A percentile compares a stretch with the other conserved stretches of the same genome.
phyloP scores from a whole-genome alignment of 2,797 vertebrate genomes.

The Sebastes elongatus region DNA sequence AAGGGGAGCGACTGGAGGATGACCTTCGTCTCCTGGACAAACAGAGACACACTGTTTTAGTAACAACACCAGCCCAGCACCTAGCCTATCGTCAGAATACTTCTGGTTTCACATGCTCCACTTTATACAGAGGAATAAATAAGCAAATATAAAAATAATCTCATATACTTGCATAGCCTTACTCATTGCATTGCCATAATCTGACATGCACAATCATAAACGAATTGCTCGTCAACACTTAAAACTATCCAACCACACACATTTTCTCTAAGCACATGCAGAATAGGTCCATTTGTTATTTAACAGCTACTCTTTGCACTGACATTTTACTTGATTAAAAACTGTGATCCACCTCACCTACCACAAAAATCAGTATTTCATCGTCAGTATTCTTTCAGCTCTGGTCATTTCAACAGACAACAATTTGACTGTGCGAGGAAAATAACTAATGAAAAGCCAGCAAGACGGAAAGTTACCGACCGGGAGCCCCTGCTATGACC shows the following conservation, averaged over 20 bases:
- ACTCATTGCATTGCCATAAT: not conserved
- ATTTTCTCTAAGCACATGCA: slow-evolving; percentile 36
- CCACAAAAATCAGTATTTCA: slow-evolving; percentile 42
- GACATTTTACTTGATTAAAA: not conserved
- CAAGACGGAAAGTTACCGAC: slow-evolving; percentile 93
- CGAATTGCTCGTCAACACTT: not conserved
- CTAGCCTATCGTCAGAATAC: slow-evolving; percentile 47
- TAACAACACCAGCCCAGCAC: slow-evolving; percentile 18
- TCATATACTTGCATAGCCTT: not conserved
- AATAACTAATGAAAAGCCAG: slow-evolving; percentile 82
- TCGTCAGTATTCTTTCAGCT: slow-evolving; percentile 50
- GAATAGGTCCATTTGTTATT: not conserved
- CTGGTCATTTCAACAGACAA: slow-evolving; percentile 58
- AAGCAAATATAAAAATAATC: not conserved
- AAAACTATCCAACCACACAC: not conserved
- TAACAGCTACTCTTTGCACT: not conserved
- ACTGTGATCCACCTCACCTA: slow-evolving; percentile 45
- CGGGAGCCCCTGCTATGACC: slow-evolving; percentile 96
- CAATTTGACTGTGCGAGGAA: slow-evolving; percentile 65
- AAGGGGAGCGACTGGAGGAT: slow-evolving; percentile 84
- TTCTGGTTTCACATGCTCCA: not conserved
- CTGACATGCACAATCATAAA: slow-evolving; percentile 25
- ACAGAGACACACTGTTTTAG: slow-evolving; percentile 61
- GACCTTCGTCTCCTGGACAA: slow-evolving; percentile 85
- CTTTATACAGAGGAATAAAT: not conserved